These are phyloP conservation scores for Nephrotoma guestfalica DNA, from an alignment of 2,888 invertebrate species.

Conservation along the genomic window DNA sequence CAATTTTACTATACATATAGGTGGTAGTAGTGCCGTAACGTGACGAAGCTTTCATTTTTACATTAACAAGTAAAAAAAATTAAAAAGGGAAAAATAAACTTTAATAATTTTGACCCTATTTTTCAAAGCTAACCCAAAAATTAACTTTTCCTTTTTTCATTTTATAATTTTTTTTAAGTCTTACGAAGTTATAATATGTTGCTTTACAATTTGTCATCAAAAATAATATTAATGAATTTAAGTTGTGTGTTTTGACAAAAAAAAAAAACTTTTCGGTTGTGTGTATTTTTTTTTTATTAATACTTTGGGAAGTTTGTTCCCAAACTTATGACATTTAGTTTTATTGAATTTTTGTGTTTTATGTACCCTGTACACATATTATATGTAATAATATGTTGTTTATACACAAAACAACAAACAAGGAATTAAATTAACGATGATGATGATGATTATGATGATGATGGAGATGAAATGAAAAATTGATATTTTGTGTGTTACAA, in stretches of 20 bases:
- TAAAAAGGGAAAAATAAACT: background rate
- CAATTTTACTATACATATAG: background rate
- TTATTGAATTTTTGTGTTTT: background rate
- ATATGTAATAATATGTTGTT: background rate
- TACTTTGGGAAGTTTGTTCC: background rate
- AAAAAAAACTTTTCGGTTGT: background rate
- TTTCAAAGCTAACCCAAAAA: background rate
- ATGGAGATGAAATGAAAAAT: background rate
- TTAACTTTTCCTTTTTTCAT: background rate
- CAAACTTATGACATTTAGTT: background rate
- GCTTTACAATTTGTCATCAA: background rate
- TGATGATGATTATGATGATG: background rate
- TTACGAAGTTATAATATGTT: background rate
- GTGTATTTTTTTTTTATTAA: background rate
- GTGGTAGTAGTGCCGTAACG: background rate
- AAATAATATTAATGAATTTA: background rate
- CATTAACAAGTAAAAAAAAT: background rate
- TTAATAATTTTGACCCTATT: background rate
- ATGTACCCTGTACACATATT: background rate
- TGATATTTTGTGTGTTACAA: background rate
- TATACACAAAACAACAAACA: background rate
- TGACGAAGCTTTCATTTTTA: background rate
- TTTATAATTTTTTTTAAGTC: background rate
- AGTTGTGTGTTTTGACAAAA: background rate
- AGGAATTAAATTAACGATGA: background rate